Evolutionary conservation across 2,888 invertebrate genomes (phyloP).

Genomic region (Enchytraeus crypticus): DNA sequence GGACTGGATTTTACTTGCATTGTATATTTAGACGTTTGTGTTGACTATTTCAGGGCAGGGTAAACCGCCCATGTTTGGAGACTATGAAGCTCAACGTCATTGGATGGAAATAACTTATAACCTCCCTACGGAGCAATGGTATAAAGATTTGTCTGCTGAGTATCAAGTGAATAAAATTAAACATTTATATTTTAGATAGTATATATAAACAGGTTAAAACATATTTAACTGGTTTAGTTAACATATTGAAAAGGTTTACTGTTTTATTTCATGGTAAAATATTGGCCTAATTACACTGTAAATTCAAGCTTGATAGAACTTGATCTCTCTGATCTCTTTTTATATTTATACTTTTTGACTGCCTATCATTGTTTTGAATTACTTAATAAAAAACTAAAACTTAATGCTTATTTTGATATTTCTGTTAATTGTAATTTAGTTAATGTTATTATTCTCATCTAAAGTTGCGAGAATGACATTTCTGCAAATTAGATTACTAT

Average conservation of each 20-base stretch:
- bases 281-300: too few species aligned
- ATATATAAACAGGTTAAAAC: neutral
- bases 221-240: neutral
- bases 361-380: too few species aligned
- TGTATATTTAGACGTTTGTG: neutral
- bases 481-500: too few species aligned
- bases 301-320: too few species aligned
- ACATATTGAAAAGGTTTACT: neutral
- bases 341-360: too few species aligned
- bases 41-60: slow-evolving; percentile 32
- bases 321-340: too few species aligned
- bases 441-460: too few species aligned
- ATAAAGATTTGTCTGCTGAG: slow-evolving; percentile 17
- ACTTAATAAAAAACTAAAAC: too few species aligned
- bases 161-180: neutral
- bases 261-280: too few species aligned
- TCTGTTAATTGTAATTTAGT: too few species aligned
- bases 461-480: too few species aligned
- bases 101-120: slow-evolving; percentile 97
- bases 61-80: slow-evolving; percentile 83
- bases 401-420: too few species aligned
- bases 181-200: neutral
- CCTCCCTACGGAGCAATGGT: slow-evolving; percentile 60
- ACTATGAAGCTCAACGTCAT: slow-evolving; percentile 96
- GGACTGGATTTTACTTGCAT: neutral